Evolutionary conservation across 1,140 invertebrate species (phyloP).

Genomic region (Wiebesia pumilae): DNA sequence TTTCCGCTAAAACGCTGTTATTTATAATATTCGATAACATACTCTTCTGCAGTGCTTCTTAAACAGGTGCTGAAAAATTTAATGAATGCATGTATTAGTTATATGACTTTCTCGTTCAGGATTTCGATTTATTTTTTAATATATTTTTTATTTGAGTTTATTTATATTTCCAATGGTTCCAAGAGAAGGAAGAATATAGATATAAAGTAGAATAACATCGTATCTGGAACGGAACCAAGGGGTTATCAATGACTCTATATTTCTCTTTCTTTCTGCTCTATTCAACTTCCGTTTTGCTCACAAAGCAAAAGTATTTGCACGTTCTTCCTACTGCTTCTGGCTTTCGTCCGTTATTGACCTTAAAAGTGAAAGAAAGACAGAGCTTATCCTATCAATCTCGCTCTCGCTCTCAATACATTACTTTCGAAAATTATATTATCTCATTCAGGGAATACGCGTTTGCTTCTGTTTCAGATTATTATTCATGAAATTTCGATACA

Average conservation of each 20-base stretch:
- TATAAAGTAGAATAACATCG: slow-evolving; percentile 17
- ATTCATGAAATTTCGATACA: not conserved
- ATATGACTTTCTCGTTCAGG: not conserved
- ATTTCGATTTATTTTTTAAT: not conserved
- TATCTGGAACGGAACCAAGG: slow-evolving; percentile 32
- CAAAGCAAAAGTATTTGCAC: too few relatives aligned
- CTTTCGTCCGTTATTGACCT: slow-evolving; percentile 37
- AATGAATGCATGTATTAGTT: not conserved
- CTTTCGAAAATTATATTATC: slow-evolving; percentile 24
- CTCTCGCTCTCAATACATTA: not conserved
- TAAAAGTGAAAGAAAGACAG: slow-evolving; percentile 23
- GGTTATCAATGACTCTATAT: slow-evolving; percentile 18
- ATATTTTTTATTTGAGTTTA: not conserved
- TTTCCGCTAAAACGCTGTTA: not conserved
- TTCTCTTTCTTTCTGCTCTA: not conserved
- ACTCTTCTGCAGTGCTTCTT: not conserved
- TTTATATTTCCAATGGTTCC: slow-evolving; percentile 25
- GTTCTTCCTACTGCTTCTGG: too few relatives aligned
- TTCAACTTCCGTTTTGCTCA: not conserved
- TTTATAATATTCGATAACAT: not conserved
- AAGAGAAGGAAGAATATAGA: not conserved
- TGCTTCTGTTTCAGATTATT: slow-evolving; percentile 1
- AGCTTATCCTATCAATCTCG: slow-evolving; percentile 1
- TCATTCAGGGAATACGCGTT: slow-evolving; percentile 12
- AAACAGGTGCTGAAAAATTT: not conserved